These are phyloP conservation scores for Falcaria lacertinaria DNA, from an alignment of 2,888 invertebrate genomes.

Conservation along the genomic window DNA sequence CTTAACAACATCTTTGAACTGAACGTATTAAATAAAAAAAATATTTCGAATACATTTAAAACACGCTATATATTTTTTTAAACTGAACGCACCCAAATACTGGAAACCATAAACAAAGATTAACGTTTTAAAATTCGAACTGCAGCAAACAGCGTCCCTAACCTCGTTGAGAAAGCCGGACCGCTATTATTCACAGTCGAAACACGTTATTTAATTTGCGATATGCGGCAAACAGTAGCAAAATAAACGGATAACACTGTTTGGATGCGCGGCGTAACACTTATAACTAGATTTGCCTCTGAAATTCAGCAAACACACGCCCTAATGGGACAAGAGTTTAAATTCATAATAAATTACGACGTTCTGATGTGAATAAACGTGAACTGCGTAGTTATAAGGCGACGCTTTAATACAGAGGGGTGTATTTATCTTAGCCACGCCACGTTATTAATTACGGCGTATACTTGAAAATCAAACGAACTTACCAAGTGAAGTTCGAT, in stretches of 20 bases:
- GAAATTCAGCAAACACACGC: constrained; percentile 57
- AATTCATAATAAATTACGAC: constrained; percentile 59
- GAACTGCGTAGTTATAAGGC: constrained; percentile 38
- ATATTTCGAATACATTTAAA: too few relatives aligned
- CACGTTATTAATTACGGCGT: constrained; percentile 54
- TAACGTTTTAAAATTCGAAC: constrained; percentile 47
- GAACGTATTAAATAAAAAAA: background rate
- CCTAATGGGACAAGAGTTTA: constrained; percentile 62
- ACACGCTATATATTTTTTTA: constrained; percentile 6
- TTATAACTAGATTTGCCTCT: constrained; percentile 72
- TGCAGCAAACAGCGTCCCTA: constrained; percentile 32
- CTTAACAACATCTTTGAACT: too few relatives aligned
- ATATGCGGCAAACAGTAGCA: constrained; percentile 58
- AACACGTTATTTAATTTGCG: constrained; percentile 72
- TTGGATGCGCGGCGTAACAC: constrained; percentile 54
- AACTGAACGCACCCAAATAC: constrained; percentile 13
- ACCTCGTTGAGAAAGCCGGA: constrained; percentile 19
- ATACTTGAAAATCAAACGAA: too few relatives aligned
- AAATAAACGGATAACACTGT: constrained; percentile 65
- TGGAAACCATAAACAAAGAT: constrained; percentile 20
- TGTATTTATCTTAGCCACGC: background rate
- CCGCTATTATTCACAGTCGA: constrained; percentile 56
- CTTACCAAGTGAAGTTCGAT: too few relatives aligned
- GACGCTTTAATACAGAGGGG: constrained; percentile 36
- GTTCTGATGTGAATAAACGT: constrained; percentile 38